Evolutionary conservation across 1,140 invertebrate genomes (phyloP).

Genomic region (Homalodisca vitripennis): DNA sequence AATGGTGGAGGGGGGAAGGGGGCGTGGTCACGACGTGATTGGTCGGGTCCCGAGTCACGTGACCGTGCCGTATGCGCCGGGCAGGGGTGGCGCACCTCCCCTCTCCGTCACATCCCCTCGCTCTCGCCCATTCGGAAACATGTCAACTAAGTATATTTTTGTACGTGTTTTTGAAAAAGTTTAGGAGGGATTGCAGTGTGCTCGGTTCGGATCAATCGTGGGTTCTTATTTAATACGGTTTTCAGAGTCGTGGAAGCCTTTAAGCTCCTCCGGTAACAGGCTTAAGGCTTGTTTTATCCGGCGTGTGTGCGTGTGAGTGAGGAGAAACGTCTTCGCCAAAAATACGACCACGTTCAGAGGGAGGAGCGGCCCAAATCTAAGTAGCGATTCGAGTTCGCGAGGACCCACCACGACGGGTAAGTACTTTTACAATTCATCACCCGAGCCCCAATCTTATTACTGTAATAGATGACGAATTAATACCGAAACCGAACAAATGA

Average conservation of each 20-base stretch:
- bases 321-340: conserved; percentile 3
- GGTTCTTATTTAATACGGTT: conserved; percentile 49
- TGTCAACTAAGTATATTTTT: conserved; percentile 36
- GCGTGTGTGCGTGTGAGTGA: conserved; percentile 30
- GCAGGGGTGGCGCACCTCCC: background rate
- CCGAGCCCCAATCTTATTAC: conserved; percentile 17
- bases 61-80: conserved; percentile 44
- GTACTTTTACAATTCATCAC: conserved; percentile 24
- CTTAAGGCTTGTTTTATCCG: conserved; percentile 50
- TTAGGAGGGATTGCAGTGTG: conserved; percentile 36
- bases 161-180: conserved; percentile 45
- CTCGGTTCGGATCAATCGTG: conserved; percentile 47
- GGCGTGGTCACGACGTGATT: conserved; percentile 19
- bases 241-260: conserved; percentile 44
- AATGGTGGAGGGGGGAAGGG: conserved; percentile 1
- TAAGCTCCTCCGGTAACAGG: conserved; percentile 48
- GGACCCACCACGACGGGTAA: conserved; percentile 26
- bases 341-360: conserved; percentile 21
- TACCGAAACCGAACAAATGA: conserved; percentile 21
- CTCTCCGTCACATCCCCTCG: background rate
- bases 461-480: conserved; percentile 29
- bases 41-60: background rate
- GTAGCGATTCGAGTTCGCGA: conserved; percentile 28
- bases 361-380: conserved; percentile 22
- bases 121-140: conserved; percentile 33